Percentiles rank a stretch among this genome's conserved stretches.
Evolutionary conservation across 2,113 vertebrate species (phyloP).

Genomic region (Castor canadensis): DNA sequence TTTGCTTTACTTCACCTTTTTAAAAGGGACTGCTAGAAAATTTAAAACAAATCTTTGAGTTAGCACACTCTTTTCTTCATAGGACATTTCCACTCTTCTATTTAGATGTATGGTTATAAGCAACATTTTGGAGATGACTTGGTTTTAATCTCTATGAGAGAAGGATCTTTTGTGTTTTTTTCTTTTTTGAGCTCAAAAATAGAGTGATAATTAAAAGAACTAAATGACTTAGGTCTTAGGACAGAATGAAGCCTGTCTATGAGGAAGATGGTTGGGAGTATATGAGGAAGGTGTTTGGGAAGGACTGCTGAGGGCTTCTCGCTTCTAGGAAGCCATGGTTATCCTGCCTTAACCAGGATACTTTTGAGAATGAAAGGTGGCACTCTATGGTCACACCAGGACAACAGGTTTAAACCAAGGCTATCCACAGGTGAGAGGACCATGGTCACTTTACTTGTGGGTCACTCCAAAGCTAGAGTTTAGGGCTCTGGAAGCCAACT

Average conservation of each 20-base stretch:
- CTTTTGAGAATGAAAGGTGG: not conserved
- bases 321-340: not conserved
- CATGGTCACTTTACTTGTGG: not conserved
- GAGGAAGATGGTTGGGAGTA: not conserved
- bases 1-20: too few relatives aligned
- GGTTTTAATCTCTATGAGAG: accelerated
- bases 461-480: not conserved
- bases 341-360: not conserved
- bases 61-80: not conserved
- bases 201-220: not conserved
- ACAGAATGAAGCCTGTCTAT: not conserved
- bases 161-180: not conserved
- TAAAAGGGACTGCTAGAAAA: too few relatives aligned
- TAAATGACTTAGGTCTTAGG: not conserved
- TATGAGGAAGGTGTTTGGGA: too few relatives aligned
- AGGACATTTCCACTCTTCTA: not conserved
- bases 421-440: not conserved
- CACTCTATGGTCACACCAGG: not conserved
- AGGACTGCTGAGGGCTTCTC: not conserved
- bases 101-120: not conserved
- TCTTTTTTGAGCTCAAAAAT: not conserved
- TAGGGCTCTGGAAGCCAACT: too few relatives aligned
- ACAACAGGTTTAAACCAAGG: not conserved
- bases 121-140: not conserved
- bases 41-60: not conserved